These are phyloP conservation scores for Mustela nigripes DNA, from an alignment of 2,113 vertebrate species.

Conservation along the genomic window DNA sequence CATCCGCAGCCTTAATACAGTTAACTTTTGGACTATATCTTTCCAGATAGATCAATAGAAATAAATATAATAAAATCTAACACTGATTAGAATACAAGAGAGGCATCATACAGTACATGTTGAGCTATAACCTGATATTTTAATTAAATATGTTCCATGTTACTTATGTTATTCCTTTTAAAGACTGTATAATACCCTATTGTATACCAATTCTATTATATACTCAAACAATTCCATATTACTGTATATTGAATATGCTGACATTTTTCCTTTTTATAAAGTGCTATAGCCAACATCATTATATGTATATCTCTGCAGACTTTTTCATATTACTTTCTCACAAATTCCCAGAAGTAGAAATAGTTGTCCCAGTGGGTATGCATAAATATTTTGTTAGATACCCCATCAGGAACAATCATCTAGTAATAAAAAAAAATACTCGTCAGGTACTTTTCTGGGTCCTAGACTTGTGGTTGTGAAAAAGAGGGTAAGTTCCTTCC, in stretches of 20 bases:
- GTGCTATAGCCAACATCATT: background rate
- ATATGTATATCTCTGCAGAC: background rate
- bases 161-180: background rate
- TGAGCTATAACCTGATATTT: slow-evolving; percentile 24
- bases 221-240: background rate
- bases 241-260: background rate
- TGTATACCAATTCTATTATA: background rate
- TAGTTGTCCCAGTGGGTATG: background rate
- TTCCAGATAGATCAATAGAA: background rate
- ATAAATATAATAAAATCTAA: slow-evolving; percentile 11
- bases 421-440: slow-evolving; percentile 48
- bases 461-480: slow-evolving; percentile 35
- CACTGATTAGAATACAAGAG: background rate
- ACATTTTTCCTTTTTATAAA: slow-evolving; percentile 4
- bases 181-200: background rate
- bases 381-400: background rate
- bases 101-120: background rate
- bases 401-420: background rate
- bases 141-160: background rate
- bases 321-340: slow-evolving; percentile 30
- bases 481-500: background rate
- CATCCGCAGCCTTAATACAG: background rate
- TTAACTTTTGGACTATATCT: background rate
- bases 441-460: background rate
- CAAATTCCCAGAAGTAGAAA: background rate